Evolutionary conservation across 2,113 vertebrate genomes (phyloP), one percentile per base, ranked within the genome.

Genomic region (Lichenostomus cassidix): DNA sequence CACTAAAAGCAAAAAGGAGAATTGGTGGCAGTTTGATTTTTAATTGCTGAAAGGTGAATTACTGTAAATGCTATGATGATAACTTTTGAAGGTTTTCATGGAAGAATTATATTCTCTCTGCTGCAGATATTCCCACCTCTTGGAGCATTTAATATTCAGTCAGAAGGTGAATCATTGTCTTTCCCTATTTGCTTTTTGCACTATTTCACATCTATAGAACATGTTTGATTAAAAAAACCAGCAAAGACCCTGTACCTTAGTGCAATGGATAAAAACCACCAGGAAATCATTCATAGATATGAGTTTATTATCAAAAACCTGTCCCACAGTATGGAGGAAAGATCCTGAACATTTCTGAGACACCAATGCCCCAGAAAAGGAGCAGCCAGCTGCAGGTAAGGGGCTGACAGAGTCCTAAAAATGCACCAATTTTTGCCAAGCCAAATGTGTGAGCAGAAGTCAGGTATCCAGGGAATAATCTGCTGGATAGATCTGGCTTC

Each of bases 401-500:
- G 68, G 14, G 12, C 18, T 74, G 25, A 77, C 18, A 33, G 19
- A 59, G 24, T 13, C 79, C 28, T 63, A 10, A 73, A 92, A 90
- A 37, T 25, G 27, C 25, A 37, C 41, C 7, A 27, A 3, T 15
- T 41, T 78, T 75, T 64, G 52, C 55, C 46, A 93, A 15, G 8
- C 21, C 33, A 59, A 63, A 25, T 12, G 7, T 86, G 69, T 69
- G 37, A 90, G 35, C 18, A 8, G 13, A 76, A 76, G 31, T 35
- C 44, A 59, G 33, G 22, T 50, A 91, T 77, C 50, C 52, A 83
- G 67, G 71, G 67, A 89, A 85, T 28, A 86, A 87, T 55, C 78
- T 95, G n/a, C 46, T 83, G 91, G 42, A 28, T 47, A 88, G 82
- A 74, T 92, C 33, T 86, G 35, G 29, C 42, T 85, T 92, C 52